Conservation (phyloP, 2,113 vertebrate genomes). For the Ameiurus melas region DNA sequence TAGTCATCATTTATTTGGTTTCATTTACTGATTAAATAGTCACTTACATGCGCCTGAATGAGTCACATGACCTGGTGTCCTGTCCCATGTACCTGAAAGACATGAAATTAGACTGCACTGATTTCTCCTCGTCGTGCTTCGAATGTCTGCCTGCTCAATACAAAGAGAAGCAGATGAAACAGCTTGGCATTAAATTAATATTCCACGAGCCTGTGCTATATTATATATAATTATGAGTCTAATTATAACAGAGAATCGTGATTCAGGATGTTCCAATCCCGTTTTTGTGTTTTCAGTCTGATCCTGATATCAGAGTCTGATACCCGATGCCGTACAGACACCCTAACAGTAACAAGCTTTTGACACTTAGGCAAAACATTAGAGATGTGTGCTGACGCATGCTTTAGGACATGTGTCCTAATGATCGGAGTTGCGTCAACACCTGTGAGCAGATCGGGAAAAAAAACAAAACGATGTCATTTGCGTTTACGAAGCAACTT, state of each 20-base stretch:
- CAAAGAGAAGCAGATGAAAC: too few species aligned
- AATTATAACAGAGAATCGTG: neutral
- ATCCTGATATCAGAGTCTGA: neutral
- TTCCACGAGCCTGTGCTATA: neutral
- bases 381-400: too few species aligned
- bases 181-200: neutral
- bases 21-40: neutral
- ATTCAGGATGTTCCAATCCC: neutral
- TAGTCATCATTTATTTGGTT: neutral
- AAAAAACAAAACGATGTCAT: neutral
- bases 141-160: neutral
- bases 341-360: neutral
- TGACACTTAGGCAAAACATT: neutral
- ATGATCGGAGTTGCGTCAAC: neutral
- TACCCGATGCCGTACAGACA: neutral
- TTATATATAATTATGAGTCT: neutral
- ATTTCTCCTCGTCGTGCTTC: neutral
- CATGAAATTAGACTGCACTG: neutral
- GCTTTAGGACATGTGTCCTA: neutral
- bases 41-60: neutral
- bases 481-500: neutral
- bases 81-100: neutral
- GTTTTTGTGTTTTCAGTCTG: neutral
- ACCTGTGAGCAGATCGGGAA: too few species aligned
- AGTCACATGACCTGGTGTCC: neutral